These are phyloP conservation scores for Anolis apletophallus DNA, from an alignment of 2,797 vertebrate species.

Conservation along the genomic window DNA sequence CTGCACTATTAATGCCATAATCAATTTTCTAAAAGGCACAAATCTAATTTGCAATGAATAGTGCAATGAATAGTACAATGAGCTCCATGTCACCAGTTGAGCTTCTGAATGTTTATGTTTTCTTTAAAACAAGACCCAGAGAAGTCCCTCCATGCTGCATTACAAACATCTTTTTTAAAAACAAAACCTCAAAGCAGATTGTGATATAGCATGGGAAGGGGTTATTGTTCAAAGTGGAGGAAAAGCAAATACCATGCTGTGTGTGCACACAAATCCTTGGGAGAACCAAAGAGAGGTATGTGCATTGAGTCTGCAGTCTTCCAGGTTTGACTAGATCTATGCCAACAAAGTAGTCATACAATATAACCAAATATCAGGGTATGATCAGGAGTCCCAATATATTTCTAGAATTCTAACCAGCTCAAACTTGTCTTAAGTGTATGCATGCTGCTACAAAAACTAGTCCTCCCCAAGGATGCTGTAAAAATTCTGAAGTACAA, in stretches of 20 bases:
- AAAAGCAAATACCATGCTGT: constrained; percentile 3
- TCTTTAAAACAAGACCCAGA: background rate
- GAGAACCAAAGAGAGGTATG: background rate
- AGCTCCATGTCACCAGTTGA: constrained; percentile 5
- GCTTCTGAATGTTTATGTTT: background rate
- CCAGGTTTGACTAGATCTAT: background rate
- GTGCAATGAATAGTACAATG: constrained; percentile 9
- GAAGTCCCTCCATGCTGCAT: background rate
- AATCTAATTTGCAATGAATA: constrained; percentile 9
- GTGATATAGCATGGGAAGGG: background rate
- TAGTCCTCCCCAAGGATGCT: background rate
- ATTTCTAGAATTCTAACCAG: background rate
- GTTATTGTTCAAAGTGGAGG: background rate
- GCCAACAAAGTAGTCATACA: background rate
- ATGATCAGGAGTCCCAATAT: background rate
- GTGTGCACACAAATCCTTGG: background rate
- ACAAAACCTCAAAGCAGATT: constrained; percentile 18
- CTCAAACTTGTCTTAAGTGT: background rate
- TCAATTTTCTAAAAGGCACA: background rate
- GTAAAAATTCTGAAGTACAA: background rate
- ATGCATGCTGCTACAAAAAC: background rate
- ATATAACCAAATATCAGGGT: background rate
- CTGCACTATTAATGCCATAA: constrained; percentile 5
- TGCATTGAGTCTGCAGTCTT: background rate
- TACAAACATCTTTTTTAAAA: constrained; percentile 2